Base-by-base conservation (phyloP, 30 jellyfish, hydroid and myxozoan species). In the Hydra vulgaris region DNA sequence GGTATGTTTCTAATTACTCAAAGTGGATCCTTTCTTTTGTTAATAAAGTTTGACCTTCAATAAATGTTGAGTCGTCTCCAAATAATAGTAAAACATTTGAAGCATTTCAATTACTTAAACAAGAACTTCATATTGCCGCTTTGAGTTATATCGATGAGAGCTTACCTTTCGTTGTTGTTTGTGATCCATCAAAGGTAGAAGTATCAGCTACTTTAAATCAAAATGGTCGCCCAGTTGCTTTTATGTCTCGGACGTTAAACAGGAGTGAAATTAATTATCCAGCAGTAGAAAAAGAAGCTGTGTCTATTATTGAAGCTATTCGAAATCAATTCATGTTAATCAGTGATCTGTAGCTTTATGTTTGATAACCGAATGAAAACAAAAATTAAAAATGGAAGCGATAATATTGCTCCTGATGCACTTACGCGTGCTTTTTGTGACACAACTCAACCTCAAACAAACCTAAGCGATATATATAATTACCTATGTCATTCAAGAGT, bases 281-380 rank as follows among this genome's bases (percentile, higher is more conserved):
- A 19, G 52, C 96, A 17, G 88, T 88, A 7, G 96, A 88, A 67
- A 88, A 88, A 80, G 96, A 88, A 84, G 96, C 92, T 18, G 24
- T 40, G 7, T 90, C 96, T 18, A 88, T 79, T 52, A 61, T 88
- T 21, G 93, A 84, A 78, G 87, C 92, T 26, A 20, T 77, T 18
- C 83, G 95, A 7, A 53, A 74, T 22, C 92, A 77, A 70, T 88
- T 84, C 83, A 83, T 79, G 3, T 76, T 88, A 54, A 73, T 27
- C 8, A 88, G 95, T 54, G 96, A 88, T n/a, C n/a, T n/a, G n/a
- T n/a, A n/a, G n/a, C n/a, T n/a, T 55, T 81, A 88, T 88, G 95
- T 73, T 88, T 61, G 89, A 88, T 84, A 66, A 55, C 52, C 25
- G 92, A 40, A 23, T 67, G 7, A 23, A 77, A 19, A 79, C 94